Evolutionary conservation across 1,140 invertebrate species (phyloP).

Genomic region (Leptopilina boulardi): DNA sequence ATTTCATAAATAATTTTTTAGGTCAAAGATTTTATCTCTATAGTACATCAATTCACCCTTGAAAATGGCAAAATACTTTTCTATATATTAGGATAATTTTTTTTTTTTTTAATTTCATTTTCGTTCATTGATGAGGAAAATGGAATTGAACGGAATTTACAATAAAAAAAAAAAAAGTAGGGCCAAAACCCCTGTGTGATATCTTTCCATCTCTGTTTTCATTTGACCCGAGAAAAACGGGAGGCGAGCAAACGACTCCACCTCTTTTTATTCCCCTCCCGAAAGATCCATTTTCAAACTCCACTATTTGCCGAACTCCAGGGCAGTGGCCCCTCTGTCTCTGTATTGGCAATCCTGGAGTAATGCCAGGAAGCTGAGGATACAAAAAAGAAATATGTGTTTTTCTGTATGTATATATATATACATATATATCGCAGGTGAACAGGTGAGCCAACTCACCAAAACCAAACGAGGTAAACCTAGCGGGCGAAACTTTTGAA

Average conservation of each 20-base stretch:
- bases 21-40: slow-evolving; percentile 6
- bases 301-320: slow-evolving; percentile 59
- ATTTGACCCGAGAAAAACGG: background rate
- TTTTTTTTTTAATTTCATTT: background rate
- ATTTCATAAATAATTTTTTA: slow-evolving; percentile 14
- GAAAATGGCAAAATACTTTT: no score
- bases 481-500: slow-evolving; percentile 56
- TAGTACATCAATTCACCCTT: background rate
- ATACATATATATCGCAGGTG: slow-evolving; percentile 45
- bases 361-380: slow-evolving; percentile 56
- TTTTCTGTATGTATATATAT: background rate
- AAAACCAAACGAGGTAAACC: slow-evolving; percentile 48
- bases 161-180: background rate
- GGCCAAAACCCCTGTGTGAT: background rate
- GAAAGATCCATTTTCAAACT: slow-evolving; percentile 52
- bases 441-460: slow-evolving; percentile 35
- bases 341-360: slow-evolving; percentile 61
- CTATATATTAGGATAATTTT: no score
- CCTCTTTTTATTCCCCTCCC: slow-evolving; percentile 19
- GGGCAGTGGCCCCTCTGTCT: slow-evolving; percentile 58
- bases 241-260: slow-evolving; percentile 19
- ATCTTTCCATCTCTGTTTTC: slow-evolving; percentile 18
- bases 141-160: background rate
- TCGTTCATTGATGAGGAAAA: background rate
- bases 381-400: slow-evolving; percentile 39